Conservation (phyloP, 2,888 invertebrate genomes). For the Cryptops parisi region DNA sequence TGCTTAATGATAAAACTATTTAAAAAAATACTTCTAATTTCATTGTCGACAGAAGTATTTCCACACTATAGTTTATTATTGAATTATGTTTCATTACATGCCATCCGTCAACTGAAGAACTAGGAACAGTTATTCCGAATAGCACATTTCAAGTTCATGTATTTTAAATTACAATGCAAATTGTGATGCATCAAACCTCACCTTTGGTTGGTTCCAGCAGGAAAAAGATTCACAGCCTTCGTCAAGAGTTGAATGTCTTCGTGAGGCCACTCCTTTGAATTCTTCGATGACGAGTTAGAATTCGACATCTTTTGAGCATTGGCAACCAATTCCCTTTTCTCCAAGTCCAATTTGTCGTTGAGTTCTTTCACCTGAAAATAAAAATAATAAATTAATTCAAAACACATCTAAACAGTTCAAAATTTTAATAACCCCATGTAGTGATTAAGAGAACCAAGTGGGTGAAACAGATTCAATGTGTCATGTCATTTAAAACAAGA, state of each 20-base stretch:
- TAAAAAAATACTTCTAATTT: too few relatives aligned
- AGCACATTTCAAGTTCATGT: constrained; percentile 19
- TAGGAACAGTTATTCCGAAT: too few relatives aligned
- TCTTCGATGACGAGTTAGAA: constrained; percentile 11
- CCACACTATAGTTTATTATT: too few relatives aligned
- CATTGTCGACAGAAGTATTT: too few relatives aligned
- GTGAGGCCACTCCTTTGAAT: constrained; percentile 52
- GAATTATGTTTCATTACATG: background rate
- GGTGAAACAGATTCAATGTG: too few relatives aligned
- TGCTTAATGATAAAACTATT: too few relatives aligned
- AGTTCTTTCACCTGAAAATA: constrained; percentile 46
- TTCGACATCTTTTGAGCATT: constrained; percentile 17
- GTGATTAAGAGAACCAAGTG: too few relatives aligned
- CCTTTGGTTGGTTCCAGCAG: constrained; percentile 86
- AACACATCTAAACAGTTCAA: too few relatives aligned
- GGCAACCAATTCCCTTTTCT: constrained; percentile 38
- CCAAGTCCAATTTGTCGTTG: constrained; percentile 60
- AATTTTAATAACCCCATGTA: too few relatives aligned
- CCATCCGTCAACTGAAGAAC: too few relatives aligned
- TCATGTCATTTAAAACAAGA: background rate
- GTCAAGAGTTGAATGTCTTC: constrained; percentile 79
- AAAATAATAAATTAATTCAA: background rate
- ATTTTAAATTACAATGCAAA: background rate
- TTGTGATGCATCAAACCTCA: constrained; percentile 26
- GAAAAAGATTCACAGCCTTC: constrained; percentile 94